Evolutionary conservation across 2,113 vertebrate species (phyloP).

Genomic region (Saguinus imperator): DNA sequence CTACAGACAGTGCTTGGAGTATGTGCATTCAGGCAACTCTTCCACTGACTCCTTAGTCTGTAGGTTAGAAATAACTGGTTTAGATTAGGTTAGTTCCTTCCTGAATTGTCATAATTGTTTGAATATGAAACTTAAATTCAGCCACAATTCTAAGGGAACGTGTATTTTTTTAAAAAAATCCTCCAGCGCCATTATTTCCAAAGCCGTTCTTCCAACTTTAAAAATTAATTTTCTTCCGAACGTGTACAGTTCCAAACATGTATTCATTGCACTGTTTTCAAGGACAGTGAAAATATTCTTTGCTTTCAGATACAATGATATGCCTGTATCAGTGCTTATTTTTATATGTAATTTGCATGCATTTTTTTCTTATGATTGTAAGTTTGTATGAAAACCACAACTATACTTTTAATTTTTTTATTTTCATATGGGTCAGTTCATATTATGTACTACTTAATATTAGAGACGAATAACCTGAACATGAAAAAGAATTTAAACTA

Average conservation of each 20-base stretch:
- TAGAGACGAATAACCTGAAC: neutral
- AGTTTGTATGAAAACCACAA: conserved; percentile 3
- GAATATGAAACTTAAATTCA: neutral
- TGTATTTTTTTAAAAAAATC: neutral
- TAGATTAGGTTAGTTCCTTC: conserved; percentile 25
- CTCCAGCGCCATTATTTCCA: neutral
- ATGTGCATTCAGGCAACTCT: neutral
- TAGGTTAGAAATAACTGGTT: conserved; percentile 48
- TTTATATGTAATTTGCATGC: neutral
- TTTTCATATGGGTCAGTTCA: neutral
- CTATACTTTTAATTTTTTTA: conserved; percentile 9
- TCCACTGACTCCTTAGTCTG: neutral
- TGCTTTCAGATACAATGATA: neutral
- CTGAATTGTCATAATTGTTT: neutral
- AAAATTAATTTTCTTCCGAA: conserved; percentile 35
- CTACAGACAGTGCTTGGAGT: neutral
- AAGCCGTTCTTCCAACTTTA: conserved; percentile 9
- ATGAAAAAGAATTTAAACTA: conserved; percentile 9
- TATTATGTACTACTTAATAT: neutral
- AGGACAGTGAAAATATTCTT: neutral
- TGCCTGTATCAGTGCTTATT: neutral
- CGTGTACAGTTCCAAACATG: neutral
- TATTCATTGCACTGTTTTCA: neutral
- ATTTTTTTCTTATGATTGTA: conserved; percentile 30
- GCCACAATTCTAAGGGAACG: conserved; percentile 18